A percentile compares a stretch with the other conserved stretches of the same genome.
Conservation (phyloP, 2,113 vertebrate species). For the Silurus asotus region DNA sequence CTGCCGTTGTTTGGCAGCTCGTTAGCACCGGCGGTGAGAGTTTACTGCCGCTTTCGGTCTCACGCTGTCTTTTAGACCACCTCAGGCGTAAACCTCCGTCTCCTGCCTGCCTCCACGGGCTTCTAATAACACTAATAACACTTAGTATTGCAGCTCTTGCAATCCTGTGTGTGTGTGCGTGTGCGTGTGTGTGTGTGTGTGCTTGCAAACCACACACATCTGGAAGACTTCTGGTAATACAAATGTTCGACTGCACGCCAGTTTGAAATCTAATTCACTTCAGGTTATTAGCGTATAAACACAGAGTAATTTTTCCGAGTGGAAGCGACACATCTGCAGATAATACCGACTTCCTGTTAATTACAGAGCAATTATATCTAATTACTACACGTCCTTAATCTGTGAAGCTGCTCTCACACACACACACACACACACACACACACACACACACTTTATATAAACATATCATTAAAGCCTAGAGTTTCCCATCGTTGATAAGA, state of each 20-base stretch:
- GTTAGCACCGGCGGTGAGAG: constrained; percentile 3
- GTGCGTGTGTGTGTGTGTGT: constrained; percentile 43
- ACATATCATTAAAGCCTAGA: not conserved
- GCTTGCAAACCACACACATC: constrained; percentile 5
- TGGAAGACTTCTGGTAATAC: not conserved
- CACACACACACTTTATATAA: not conserved
- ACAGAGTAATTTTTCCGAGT: not conserved
- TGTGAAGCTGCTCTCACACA: not conserved
- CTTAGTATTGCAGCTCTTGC: constrained; percentile 28
- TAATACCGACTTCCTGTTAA: not conserved
- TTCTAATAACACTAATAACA: constrained; percentile 16
- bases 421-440: too few species aligned
- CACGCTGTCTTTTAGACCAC: constrained; percentile 35
- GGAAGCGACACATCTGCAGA: not conserved
- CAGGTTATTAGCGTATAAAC: not conserved
- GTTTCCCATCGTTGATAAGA: not conserved
- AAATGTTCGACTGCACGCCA: not conserved
- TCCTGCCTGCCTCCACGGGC: constrained; percentile 44
- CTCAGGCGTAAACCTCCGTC: constrained; percentile 1
- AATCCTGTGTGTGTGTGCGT: constrained; percentile 39
- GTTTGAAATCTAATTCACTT: not conserved
- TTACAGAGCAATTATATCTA: too few species aligned
- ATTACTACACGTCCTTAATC: not conserved
- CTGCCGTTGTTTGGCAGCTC: constrained; percentile 49
- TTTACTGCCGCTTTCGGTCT: constrained; percentile 26